Base-by-base conservation (phyloP, 2,888 invertebrate genomes). In the Amiota communis region DNA sequence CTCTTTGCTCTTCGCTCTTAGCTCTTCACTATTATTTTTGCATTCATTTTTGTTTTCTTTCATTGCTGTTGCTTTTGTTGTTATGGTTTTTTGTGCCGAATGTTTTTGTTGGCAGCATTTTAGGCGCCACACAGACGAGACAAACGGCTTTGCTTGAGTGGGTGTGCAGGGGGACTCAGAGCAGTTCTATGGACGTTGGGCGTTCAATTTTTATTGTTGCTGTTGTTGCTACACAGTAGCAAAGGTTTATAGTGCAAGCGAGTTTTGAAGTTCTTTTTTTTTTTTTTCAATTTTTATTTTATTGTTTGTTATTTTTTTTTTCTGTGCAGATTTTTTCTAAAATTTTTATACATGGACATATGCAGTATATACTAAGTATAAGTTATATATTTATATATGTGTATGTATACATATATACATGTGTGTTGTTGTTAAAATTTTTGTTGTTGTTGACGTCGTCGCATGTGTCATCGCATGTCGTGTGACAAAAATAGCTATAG, bases 41-140 rank as follows among this genome's bases (percentile, higher is more conserved):
- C 63, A 63, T 13, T 20, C 13, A 12, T 23, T 63, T 36, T 36
- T 10, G 11, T 36, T 20, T 61, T 61, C 11, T 61, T 36, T 61
- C n/a, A 4, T 63, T 63, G 23, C 12, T 49, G 57, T 49, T 75
- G 77, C 77, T 75, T 76, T 77, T 79, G 80, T 76, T 80, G 65
- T 71, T 76, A 85, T 76, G 48, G 76, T 79, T 80, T 83, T 83
- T 83, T 83, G 85, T 83, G 36, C 36, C 36, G 82, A 81, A 81
- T 85, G 78, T 83, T 83, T 79, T 83, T 83, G 84, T 83, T 83
- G 83, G 84, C 82, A 83, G 81, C 79, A 79, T 83, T 82, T 83
- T 82, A 76, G 85, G 86, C 86, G 85, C 85, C 86, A 80, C 73
- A 72, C 75, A 79, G 85, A 82, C 86, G 86, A 85, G 86, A 85